A percentile compares a stretch with the other conserved stretches of the same genome.
Conservation (phyloP, 1,140 invertebrate species). For the Aradophagus sp. region DNA sequence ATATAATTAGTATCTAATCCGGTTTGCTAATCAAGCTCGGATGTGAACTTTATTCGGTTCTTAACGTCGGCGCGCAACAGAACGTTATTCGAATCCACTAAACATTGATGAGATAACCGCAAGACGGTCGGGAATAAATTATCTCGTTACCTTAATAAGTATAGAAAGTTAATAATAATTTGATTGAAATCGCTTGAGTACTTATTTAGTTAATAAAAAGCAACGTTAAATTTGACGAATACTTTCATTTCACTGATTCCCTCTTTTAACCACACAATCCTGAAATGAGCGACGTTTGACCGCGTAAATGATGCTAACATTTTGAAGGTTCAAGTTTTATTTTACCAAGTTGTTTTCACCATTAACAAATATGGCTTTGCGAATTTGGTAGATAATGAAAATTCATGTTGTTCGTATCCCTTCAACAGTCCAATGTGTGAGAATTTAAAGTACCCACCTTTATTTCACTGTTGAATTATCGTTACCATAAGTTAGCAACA, state of each 20-base stretch:
- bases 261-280: no score
- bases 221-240: background rate
- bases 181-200: conserved; percentile 2
- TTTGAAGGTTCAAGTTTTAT: no score
- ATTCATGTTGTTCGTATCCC: no score
- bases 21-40: conserved; percentile 48
- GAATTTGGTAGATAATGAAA: no score
- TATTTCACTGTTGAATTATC: no score
- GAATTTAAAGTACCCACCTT: no score
- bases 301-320: no score
- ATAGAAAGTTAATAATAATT: conserved; percentile 17
- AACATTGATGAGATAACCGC: conserved; percentile 30
- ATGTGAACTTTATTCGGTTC: conserved; percentile 41
- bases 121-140: conserved; percentile 17
- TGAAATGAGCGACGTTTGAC: no score
- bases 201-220: background rate
- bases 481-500: no score
- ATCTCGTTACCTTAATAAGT: conserved; percentile 31
- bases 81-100: conserved; percentile 31
- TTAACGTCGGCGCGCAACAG: conserved; percentile 32
- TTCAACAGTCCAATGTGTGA: no score
- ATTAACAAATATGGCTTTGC: no score
- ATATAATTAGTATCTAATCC: conserved; percentile 50
- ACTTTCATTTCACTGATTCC: background rate
- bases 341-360: no score